Percentiles rank a stretch among this genome's conserved stretches.
Conservation (phyloP, 2,888 invertebrate genomes). For the Trachelus iudaicus region DNA sequence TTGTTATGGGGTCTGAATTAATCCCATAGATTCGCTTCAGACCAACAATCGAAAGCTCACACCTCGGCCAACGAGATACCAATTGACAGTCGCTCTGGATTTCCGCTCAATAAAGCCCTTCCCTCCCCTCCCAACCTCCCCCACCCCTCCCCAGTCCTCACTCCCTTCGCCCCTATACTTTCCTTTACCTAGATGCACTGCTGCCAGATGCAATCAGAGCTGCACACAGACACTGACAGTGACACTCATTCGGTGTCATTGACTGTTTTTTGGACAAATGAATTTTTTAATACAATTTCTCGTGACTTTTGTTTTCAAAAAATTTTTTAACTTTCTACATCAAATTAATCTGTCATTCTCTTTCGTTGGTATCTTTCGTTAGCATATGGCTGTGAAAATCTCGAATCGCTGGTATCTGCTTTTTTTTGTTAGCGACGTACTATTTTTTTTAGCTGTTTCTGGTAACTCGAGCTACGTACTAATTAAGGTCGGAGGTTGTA, state of each 20-base stretch:
- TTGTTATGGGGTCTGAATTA: constrained; percentile 39
- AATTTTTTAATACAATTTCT: not conserved
- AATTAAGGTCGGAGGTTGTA: not conserved
- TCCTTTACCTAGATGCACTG: not conserved
- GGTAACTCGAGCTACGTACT: not conserved
- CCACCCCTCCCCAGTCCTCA: too few species aligned
- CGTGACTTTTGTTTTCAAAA: not conserved
- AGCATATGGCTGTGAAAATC: not conserved
- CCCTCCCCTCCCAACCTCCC: too few species aligned
- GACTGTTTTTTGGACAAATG: not conserved
- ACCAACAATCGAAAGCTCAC: constrained; percentile 41
- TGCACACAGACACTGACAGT: not conserved
- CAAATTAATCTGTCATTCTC: not conserved
- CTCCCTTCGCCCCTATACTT: not conserved
- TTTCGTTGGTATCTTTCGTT: not conserved
- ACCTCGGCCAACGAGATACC: not conserved
- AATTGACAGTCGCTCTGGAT: not conserved
- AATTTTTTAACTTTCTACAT: not conserved
- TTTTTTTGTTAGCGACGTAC: too few species aligned
- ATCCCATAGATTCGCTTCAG: constrained; percentile 44
- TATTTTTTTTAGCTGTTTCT: not conserved
- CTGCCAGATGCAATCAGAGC: not conserved
- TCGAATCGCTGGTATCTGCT: too few species aligned
- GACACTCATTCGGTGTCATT: not conserved
- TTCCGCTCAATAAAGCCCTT: not conserved